Percentiles rank a stretch among this genome's conserved stretches.
Evolutionary conservation across 2,888 invertebrate genomes (phyloP).

Genomic region (Schizaphis graminum): DNA sequence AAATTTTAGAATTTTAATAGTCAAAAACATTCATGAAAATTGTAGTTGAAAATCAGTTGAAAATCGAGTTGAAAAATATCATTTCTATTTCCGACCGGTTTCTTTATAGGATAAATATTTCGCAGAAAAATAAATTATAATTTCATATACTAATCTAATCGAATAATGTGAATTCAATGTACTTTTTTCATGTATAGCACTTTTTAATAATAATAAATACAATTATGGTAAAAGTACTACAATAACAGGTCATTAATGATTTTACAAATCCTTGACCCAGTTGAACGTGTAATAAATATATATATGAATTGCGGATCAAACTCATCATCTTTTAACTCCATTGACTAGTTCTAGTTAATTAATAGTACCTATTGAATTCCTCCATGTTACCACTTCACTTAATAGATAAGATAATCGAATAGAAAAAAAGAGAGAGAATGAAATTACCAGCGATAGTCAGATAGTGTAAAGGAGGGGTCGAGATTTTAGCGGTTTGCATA

Average conservation of each 20-base stretch:
- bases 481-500: conserved; percentile 62
- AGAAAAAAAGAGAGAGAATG: neutral
- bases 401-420: conserved; percentile 38
- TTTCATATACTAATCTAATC: neutral
- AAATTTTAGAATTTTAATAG: neutral
- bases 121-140: neutral
- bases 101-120: conserved; percentile 16
- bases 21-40: neutral
- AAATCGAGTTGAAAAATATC: neutral
- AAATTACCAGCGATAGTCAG: neutral
- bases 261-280: conserved; percentile 63
- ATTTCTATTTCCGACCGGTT: conserved; percentile 4
- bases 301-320: conserved; percentile 39
- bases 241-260: conserved; percentile 46
- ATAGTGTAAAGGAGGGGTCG: conserved; percentile 25
- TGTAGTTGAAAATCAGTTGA: neutral
- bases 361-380: conserved; percentile 47
- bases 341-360: conserved; percentile 60
- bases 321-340: conserved; percentile 48
- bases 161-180: neutral
- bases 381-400: conserved; percentile 4
- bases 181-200: conserved; percentile 10
- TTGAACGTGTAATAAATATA: conserved; percentile 37
- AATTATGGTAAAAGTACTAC: conserved; percentile 46
- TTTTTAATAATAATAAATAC: conserved; percentile 41